Evolutionary conservation across 1,140 invertebrate genomes (phyloP).

Genomic region (Dicyema japonicum): DNA sequence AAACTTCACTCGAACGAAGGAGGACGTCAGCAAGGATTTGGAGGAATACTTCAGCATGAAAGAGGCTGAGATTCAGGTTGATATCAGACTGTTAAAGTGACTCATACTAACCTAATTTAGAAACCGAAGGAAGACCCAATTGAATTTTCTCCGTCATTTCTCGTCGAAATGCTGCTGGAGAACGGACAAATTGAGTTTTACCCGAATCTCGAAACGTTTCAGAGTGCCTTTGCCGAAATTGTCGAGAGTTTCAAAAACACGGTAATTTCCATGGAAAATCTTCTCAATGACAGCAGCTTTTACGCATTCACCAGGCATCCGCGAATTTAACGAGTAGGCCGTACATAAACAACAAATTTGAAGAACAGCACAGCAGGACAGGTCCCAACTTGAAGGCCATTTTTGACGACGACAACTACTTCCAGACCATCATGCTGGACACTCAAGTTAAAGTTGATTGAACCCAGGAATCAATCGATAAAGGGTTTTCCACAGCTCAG

Average conservation of each 20-base stretch:
- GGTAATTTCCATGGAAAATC: constrained; percentile 14
- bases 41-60: constrained; percentile 5
- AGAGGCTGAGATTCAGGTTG: constrained; percentile 4
- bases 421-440: constrained; percentile 22
- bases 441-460: constrained; percentile 13
- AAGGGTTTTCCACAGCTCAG: constrained; percentile 28
- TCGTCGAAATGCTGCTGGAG: not conserved
- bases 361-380: constrained; percentile 29
- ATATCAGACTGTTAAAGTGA: constrained; percentile 2
- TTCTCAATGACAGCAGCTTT: constrained; percentile 18
- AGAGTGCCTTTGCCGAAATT: constrained; percentile 8
- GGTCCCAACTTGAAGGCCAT: constrained; percentile 30
- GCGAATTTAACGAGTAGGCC: constrained; percentile 22
- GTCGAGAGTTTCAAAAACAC: constrained; percentile 8
- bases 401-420: constrained; percentile 28
- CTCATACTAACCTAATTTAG: not conserved
- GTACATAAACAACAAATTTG: constrained; percentile 34
- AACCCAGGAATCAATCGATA: constrained; percentile 24
- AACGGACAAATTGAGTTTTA: not conserved
- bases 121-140: not conserved
- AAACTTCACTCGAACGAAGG: constrained; percentile 9
- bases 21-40: constrained; percentile 11
- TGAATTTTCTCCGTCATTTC: not conserved
- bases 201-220: not conserved
- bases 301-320: constrained; percentile 17